Evolutionary conservation across 2,888 invertebrate genomes (phyloP), one percentile per base, ranked within the genome.

Genomic region (Cephus nigrinus): DNA sequence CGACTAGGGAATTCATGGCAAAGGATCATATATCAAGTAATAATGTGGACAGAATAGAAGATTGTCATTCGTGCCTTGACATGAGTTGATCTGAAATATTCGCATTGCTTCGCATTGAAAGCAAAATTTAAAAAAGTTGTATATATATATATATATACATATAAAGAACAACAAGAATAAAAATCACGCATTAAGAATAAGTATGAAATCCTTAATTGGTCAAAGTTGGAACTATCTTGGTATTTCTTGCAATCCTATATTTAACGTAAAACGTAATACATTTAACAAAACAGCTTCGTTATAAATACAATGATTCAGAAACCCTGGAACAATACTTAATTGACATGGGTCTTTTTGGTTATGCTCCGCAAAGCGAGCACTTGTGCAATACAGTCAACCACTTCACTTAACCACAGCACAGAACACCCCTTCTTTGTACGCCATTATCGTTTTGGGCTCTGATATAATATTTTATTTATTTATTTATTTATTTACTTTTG

Each of bases 361-460:
- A 40, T 77, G 75, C 74, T 78, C 75, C 69, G 69, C 79, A 75
- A 79, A 23, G 55, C 55, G 55, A 82, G 75, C 78, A 79, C 75
- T 77, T 77, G 75, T 77, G 76, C 79, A 78, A 68, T 15, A 40
- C 78, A 79, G 76, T 76, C 75, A 80, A 82, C 78, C 81, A 80
- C 79, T 79, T 82, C 81, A 77, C 79, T 55, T 80, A 80, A 77
- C 76, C 82, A 83, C 78, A 84, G 86, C 85, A 77, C 84, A 86
- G 86, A 86, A 85, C 86, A 86, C 86, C 82, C 82, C 85, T 81
- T 82, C 74, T 86, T 86, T 86, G 85, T 87, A 87, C 85, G 83
- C 84, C 83, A 78, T 84, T 84, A 86, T 86, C 85, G 80, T 85
- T 85, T 86, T 81, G 84, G 85, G 85, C 85, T 86, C 86, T 86